Evolutionary conservation across 2,888 invertebrate species (phyloP).

Genomic region (Dexiosoma caninum): DNA sequence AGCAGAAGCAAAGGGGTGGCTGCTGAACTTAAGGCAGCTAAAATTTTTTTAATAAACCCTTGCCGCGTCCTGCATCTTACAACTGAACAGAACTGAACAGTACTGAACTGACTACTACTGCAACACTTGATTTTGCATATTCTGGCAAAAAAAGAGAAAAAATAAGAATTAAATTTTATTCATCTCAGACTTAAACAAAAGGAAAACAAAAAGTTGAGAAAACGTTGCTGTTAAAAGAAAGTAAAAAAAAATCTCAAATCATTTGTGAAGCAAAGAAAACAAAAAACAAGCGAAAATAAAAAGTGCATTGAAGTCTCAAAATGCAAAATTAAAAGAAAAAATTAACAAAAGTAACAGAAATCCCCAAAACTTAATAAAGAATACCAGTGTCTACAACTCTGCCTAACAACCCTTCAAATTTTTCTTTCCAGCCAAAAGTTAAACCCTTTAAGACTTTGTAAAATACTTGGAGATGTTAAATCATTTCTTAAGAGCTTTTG

Average conservation of each 20-base stretch:
- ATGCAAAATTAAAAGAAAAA: slow-evolving; percentile 26
- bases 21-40: slow-evolving; percentile 17
- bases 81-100: slow-evolving; percentile 16
- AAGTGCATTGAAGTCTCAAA: slow-evolving; percentile 36
- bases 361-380: neutral
- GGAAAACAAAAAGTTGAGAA: slow-evolving; percentile 36
- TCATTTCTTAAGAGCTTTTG: slow-evolving; percentile 58
- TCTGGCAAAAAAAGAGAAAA: slow-evolving; percentile 23
- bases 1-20: slow-evolving; percentile 17
- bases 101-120: slow-evolving; percentile 53
- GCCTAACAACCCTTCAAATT: slow-evolving; percentile 48
- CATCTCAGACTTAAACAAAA: slow-evolving; percentile 45
- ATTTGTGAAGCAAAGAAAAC: neutral
- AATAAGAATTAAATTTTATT: slow-evolving; percentile 57
- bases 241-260: slow-evolving; percentile 1
- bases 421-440: slow-evolving; percentile 68
- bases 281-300: neutral
- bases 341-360: neutral
- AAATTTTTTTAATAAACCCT: slow-evolving; percentile 2
- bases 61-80: slow-evolving; percentile 4
- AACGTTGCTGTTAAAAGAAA: slow-evolving; percentile 20
- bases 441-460: slow-evolving; percentile 59
- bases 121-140: slow-evolving; percentile 68
- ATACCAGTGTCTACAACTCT: neutral
- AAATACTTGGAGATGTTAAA: slow-evolving; percentile 61